Percentiles rank a stretch among this genome's conserved stretches.
Evolutionary conservation across 2,797 vertebrate species (phyloP).

Genomic region (Tolypeutes matacus): DNA sequence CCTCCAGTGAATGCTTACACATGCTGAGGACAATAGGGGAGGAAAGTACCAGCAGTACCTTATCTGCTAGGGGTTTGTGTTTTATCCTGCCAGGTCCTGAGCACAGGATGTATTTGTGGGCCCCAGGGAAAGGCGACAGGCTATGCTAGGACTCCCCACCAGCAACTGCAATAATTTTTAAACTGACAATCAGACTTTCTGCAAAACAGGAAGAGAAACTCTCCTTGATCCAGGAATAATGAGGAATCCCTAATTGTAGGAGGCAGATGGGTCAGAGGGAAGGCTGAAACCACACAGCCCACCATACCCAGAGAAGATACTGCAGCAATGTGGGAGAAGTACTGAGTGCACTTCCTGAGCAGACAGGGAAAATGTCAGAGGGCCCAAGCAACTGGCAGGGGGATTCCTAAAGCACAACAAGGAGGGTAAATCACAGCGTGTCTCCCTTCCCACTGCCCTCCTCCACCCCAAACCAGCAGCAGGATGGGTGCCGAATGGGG

Average conservation of each 20-base stretch:
- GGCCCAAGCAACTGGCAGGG: neutral
- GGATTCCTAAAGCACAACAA: neutral
- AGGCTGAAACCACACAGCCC: neutral
- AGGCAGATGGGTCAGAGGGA: neutral
- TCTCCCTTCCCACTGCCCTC: neutral
- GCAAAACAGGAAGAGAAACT: neutral
- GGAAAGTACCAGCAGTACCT: no score
- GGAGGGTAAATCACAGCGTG: neutral
- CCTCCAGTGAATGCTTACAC: no score
- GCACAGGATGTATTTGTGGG: no score
- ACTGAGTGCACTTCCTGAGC: neutral
- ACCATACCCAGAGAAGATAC: rapidly evolving
- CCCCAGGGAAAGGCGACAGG: no score
- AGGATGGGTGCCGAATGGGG: neutral
- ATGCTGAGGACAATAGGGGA: no score
- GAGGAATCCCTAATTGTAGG: neutral
- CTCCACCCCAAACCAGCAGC: neutral
- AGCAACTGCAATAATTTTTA: neutral
- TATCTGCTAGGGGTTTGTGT: no score
- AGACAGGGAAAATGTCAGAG: rapidly evolving
- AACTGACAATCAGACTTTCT: neutral
- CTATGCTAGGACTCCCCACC: no score
- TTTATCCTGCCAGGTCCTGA: no score
- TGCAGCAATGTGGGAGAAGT: neutral
- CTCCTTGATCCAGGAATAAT: neutral